phyloP scores from a whole-genome alignment of 2,888 invertebrate species.

The Luperina testacea region DNA sequence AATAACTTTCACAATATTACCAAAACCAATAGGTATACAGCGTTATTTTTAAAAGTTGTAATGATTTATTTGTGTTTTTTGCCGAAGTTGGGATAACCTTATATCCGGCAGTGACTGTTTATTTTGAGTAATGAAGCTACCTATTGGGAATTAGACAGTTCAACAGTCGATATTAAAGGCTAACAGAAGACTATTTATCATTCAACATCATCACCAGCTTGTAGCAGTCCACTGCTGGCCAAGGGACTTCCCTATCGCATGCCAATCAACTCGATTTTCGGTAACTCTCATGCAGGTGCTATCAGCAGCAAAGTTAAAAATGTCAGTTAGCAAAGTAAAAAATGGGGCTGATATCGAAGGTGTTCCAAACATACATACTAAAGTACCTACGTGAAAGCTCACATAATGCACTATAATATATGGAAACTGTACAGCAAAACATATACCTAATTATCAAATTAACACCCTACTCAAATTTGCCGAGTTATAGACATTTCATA shows the following conservation, averaged over 20 bases:
- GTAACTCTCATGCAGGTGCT: too few species aligned
- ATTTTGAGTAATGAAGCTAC: not conserved
- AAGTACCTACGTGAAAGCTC: not conserved
- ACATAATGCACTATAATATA: not conserved
- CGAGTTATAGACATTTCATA: not conserved
- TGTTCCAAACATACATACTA: not conserved
- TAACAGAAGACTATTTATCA: not conserved
- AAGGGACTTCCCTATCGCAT: too few species aligned
- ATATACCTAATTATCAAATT: not conserved
- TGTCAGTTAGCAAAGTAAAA: too few species aligned
- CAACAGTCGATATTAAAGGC: not conserved
- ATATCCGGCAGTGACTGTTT: not conserved
- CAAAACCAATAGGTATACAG: not conserved
- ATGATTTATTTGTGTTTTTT: not conserved
- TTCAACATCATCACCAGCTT: too few species aligned
- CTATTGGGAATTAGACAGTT: not conserved
- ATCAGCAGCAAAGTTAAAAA: too few species aligned
- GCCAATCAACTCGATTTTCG: too few species aligned
- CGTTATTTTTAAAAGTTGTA: not conserved
- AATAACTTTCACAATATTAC: conserved; percentile 1
- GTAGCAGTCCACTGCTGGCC: too few species aligned
- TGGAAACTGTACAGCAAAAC: not conserved
- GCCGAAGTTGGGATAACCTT: not conserved
- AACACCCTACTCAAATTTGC: not conserved
- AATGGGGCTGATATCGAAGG: not conserved